Base-by-base conservation (phyloP, 2,113 vertebrate species). In the Archilochus colubris region DNA sequence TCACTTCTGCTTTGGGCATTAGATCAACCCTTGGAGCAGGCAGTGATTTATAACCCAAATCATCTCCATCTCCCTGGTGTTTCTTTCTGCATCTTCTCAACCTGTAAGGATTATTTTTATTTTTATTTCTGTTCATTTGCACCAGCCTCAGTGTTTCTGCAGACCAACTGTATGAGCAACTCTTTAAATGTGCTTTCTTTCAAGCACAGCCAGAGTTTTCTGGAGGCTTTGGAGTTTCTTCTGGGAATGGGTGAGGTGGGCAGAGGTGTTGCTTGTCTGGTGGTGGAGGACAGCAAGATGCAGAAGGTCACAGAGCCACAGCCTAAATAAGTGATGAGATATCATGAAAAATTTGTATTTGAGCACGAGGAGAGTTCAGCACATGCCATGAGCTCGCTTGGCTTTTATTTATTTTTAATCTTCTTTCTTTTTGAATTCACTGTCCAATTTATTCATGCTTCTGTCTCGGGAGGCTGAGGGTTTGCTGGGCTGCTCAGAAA, bases 331-430 rank as follows among this genome's bases (percentile, higher is more conserved):
- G 84, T 95, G 87, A 95, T 94, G 93, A 93, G 87, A 74, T 20
- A 63, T 80, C 82, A 94, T 94, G 79, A 95, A 93, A 94, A 94
- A 94, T 94, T 83, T 23, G 72, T 67, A 16, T 38, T 36, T 23
- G 80, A 95, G 86, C 80, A 20, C 55, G 4, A 16, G 94, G 68
- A 6, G 43, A n/a, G 72, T 20, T 94, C 76, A 30, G 85, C 43
- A 6, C 75, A 23, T 43, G 76, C 82, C 82, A 59, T 8, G 50
- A 59, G 50, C 72, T 79, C 19, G 74, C 86, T 94, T 31, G 88
- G 79, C 86, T 96, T 96, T 86, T 95, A 94, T 96, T 96, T 93
- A 93, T 93, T 94, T 96, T 94, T 94, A 48, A 94, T 95, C 85
- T 94, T 90, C 88, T 72, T 84, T 54, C 38, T 88, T 90, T 93